Conservation (phyloP, 2,888 invertebrate species). For the Camptogramma bilineatum region DNA sequence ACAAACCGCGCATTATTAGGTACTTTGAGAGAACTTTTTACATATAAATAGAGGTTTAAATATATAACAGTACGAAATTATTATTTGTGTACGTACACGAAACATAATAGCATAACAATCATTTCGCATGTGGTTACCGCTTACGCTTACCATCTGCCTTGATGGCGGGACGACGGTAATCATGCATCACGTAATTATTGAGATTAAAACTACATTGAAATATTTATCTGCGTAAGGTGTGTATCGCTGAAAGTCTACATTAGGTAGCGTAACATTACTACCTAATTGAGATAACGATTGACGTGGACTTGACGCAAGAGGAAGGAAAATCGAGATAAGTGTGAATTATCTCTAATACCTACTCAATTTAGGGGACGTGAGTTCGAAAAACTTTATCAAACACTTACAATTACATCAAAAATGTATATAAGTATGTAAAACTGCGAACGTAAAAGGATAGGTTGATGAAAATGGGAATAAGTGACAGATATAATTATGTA, state of each 20-base stretch:
- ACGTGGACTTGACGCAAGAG: slow-evolving; percentile 14
- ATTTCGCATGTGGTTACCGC: slow-evolving; percentile 29
- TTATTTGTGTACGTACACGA: neutral
- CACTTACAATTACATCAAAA: neutral
- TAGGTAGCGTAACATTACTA: slow-evolving; percentile 10
- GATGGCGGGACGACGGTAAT: slow-evolving; percentile 7
- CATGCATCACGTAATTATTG: slow-evolving; percentile 24
- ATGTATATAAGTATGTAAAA: neutral
- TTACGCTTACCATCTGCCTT: slow-evolving; percentile 30
- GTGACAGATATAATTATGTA: neutral
- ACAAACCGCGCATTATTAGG: neutral
- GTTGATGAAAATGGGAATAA: neutral
- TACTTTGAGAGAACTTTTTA: too few relatives aligned
- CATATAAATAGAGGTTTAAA: neutral
- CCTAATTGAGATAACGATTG: slow-evolving; percentile 25
- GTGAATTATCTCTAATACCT: neutral
- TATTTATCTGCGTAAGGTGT: slow-evolving; percentile 11
- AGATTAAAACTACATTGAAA: slow-evolving; percentile 9
- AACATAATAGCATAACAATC: slow-evolving; percentile 5
- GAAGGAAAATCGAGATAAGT: slow-evolving; percentile 8
- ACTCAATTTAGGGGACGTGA: neutral
- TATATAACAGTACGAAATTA: neutral
- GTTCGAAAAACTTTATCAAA: neutral
- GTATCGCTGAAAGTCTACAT: neutral
- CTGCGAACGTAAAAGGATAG: neutral